Evolutionary conservation across 2,888 invertebrate species (phyloP).

Genomic region (Eretmocerus hayati): DNA sequence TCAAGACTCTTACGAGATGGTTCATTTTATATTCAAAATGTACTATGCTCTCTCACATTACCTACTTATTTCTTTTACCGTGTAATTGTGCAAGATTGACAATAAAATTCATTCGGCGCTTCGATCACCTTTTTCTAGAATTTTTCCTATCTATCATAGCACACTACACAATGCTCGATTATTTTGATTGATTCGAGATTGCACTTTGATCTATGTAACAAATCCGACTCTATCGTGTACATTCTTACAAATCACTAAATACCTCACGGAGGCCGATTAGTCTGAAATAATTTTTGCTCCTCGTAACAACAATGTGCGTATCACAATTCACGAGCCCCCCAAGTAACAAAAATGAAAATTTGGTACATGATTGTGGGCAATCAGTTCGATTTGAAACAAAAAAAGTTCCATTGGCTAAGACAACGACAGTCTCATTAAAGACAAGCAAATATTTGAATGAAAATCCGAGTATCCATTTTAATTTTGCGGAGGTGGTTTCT

Average conservation of each 20-base stretch:
- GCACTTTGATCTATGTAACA: slow-evolving; percentile 12
- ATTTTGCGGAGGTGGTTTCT: slow-evolving; percentile 47
- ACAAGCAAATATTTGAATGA: no score
- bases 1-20: no score
- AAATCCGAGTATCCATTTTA: no score
- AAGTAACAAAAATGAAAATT: no score
- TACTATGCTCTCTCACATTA: slow-evolving; percentile 8
- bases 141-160: slow-evolving; percentile 24
- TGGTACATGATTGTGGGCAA: no score
- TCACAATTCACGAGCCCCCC: no score
- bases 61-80: slow-evolving; percentile 13
- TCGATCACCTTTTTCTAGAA: slow-evolving; percentile 20
- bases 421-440: no score
- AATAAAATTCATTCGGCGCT: slow-evolving; percentile 22
- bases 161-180: no score
- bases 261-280: slow-evolving; percentile 35
- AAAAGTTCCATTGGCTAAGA: no score
- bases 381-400: no score
- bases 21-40: slow-evolving; percentile 9
- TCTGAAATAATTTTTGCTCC: no score
- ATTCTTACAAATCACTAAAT: slow-evolving; percentile 18
- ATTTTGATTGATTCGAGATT: slow-evolving; percentile 20
- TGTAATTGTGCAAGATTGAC: slow-evolving; percentile 18
- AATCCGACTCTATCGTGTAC: slow-evolving; percentile 16
- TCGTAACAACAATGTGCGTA: no score